These are phyloP conservation scores for Prionace glauca DNA, from an alignment of 2,797 vertebrate species.

Conservation along the genomic window DNA sequence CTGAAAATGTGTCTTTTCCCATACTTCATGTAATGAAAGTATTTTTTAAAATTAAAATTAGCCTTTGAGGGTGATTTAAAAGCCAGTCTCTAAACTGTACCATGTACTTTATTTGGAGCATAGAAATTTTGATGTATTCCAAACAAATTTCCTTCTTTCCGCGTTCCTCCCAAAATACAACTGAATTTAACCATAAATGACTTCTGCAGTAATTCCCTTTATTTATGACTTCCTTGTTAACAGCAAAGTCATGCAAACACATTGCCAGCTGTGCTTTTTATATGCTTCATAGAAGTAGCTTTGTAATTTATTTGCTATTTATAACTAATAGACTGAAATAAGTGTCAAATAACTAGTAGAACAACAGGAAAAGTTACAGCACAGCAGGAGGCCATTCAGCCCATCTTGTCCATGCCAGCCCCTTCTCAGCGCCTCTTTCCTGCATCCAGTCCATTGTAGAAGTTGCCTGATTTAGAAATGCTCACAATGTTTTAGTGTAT, in stretches of 20 bases:
- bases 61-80: background rate
- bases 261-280: background rate
- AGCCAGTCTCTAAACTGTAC: background rate
- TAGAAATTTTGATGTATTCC: background rate
- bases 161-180: background rate
- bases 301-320: background rate
- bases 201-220: background rate
- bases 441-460: no score
- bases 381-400: no score
- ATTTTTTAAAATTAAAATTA: background rate
- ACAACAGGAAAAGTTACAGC: no score
- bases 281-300: background rate
- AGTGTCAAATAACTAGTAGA: background rate
- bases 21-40: background rate
- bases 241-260: constrained; percentile 3
- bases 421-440: no score
- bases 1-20: background rate
- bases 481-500: background rate
- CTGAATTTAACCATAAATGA: background rate
- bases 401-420: no score
- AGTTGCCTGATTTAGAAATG: background rate
- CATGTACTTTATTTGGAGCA: background rate
- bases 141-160: no score
- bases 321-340: background rate
- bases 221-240: constrained; percentile 26